Conservation (phyloP, 2,888 invertebrate species). For the Lepidonotus clava region DNA sequence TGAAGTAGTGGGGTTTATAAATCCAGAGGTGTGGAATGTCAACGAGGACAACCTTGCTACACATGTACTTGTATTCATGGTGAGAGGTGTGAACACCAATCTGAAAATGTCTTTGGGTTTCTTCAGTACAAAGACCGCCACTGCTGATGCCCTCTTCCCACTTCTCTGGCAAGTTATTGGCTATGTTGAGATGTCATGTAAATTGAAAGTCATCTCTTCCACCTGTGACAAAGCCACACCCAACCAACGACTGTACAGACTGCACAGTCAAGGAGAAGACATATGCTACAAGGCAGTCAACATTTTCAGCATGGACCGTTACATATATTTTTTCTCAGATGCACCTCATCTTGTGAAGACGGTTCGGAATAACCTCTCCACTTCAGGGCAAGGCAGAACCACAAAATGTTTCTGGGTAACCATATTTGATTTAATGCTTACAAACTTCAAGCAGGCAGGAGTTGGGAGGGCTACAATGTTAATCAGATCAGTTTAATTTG, state of each 20-base stretch:
- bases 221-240: neutral
- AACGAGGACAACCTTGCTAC: neutral
- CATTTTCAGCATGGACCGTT: neutral
- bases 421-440: neutral
- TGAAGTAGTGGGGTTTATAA: constrained; percentile 2
- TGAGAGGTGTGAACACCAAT: neutral
- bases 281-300: constrained; percentile 24
- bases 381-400: neutral
- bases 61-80: constrained; percentile 40
- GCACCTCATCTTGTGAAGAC: constrained; percentile 18
- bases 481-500: neutral
- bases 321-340: constrained; percentile 14
- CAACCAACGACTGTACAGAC: neutral
- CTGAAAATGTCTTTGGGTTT: neutral
- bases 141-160: neutral
- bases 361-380: neutral
- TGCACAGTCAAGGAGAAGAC: neutral
- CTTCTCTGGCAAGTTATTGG: constrained; percentile 1
- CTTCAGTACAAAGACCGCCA: constrained; percentile 3
- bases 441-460: neutral
- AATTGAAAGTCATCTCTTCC: neutral
- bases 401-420: neutral
- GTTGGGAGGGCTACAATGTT: too few relatives aligned
- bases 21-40: neutral
- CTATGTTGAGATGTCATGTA: neutral